Percentiles rank a stretch among this genome's conserved stretches.
Evolutionary conservation across 2,888 invertebrate species (phyloP).

Genomic region (Sicus ferrugineus): DNA sequence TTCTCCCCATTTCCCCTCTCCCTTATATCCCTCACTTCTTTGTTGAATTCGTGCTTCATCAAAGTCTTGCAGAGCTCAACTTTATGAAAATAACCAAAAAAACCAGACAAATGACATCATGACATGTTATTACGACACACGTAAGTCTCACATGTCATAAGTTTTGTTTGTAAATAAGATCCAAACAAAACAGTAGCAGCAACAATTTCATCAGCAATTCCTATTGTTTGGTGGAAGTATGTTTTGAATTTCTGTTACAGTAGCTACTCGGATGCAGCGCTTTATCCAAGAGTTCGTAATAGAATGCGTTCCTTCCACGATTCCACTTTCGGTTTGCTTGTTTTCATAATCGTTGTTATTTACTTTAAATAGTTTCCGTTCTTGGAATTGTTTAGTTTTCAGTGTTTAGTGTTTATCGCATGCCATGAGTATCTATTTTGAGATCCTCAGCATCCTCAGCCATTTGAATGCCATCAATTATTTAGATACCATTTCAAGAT

Average conservation of each 20-base stretch:
- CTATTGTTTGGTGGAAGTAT: constrained; percentile 6
- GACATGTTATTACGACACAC: neutral
- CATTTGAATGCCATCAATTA: no score
- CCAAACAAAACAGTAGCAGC: neutral
- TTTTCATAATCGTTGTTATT: constrained; percentile 16
- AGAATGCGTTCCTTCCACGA: no score
- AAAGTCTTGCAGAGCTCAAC: no score
- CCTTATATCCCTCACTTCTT: no score
- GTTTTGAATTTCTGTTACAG: neutral
- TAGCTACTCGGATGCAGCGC: neutral
- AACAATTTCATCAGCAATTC: neutral
- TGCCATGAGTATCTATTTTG: constrained; percentile 28
- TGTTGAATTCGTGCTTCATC: no score
- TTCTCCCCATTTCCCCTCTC: no score
- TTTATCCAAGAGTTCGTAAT: no score
- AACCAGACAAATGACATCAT: constrained; percentile 19
- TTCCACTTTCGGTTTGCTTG: neutral
- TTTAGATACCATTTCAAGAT: no score
- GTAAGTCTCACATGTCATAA: neutral
- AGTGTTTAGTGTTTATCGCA: constrained; percentile 12
- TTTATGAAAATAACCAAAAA: no score
- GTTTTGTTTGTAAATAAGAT: neutral
- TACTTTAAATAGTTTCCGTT: constrained; percentile 14
- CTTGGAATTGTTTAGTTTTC: constrained; percentile 1
- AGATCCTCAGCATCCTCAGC: no score